These are phyloP conservation scores for Molossus molossus DNA, from an alignment of 2,797 vertebrate species.

Conservation along the genomic window DNA sequence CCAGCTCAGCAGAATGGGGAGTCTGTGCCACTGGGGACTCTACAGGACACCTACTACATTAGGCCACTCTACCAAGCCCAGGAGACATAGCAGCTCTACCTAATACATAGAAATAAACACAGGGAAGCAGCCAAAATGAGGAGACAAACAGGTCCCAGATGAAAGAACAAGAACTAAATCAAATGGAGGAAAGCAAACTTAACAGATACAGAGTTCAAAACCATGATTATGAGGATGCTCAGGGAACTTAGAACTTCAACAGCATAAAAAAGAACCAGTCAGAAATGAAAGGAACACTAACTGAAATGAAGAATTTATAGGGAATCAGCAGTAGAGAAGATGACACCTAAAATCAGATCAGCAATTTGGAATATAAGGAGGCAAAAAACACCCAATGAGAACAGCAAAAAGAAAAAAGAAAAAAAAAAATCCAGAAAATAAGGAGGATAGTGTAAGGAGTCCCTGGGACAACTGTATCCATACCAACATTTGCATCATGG, in stretches of 20 bases:
- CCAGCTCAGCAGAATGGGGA: neutral
- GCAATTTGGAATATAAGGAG: neutral
- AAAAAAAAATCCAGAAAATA: neutral
- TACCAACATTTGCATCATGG: neutral
- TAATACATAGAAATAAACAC: neutral
- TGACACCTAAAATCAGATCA: neutral
- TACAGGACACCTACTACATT: neutral
- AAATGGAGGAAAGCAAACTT: neutral
- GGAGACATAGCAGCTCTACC: neutral
- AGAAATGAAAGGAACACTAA: neutral
- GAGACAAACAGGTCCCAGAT: neutral
- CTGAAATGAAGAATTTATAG: neutral
- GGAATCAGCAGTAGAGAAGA: neutral
- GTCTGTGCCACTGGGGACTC: neutral
- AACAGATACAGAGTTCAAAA: neutral
- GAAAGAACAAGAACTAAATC: neutral
- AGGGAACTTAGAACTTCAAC: neutral
- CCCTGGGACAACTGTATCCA: neutral
- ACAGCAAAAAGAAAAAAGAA: neutral
- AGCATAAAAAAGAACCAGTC: neutral
- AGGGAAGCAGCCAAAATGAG: neutral
- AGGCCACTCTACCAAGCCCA: neutral
- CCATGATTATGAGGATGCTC: neutral
- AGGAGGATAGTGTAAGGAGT: neutral
- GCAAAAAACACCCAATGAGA: neutral